Evolutionary conservation across 2,888 invertebrate species (phyloP).

Genomic region (Barypeithes pellucidus): DNA sequence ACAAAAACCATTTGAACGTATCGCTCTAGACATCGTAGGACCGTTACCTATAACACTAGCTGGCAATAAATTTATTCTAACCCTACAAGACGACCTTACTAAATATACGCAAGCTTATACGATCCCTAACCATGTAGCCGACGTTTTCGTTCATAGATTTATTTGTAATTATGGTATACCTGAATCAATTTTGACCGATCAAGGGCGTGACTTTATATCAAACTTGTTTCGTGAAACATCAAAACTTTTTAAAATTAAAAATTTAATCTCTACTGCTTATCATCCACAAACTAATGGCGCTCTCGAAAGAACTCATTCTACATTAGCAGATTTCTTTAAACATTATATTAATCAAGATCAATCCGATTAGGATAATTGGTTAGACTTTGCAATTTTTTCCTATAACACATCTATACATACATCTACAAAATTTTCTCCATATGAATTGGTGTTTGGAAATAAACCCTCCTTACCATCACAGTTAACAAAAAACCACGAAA

Average conservation of each 20-base stretch:
- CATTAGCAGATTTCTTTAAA: conserved; percentile 62
- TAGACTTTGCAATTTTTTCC: conserved; percentile 62
- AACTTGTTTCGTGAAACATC: conserved; percentile 57
- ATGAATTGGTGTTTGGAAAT: conserved; percentile 62
- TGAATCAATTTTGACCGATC: conserved; percentile 52
- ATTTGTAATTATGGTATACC: conserved; percentile 57
- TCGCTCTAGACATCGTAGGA: conserved; percentile 41
- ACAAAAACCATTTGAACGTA: conserved; percentile 56
- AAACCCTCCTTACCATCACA: neutral
- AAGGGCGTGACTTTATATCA: conserved; percentile 55
- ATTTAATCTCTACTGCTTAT: conserved; percentile 60
- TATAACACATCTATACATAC: conserved; percentile 63
- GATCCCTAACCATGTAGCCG: conserved; percentile 62
- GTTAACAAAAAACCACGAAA: conserved; percentile 49
- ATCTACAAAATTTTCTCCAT: conserved; percentile 61
- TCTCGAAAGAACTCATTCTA: conserved; percentile 63
- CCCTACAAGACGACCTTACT: conserved; percentile 63
- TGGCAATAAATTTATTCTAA: conserved; percentile 54
- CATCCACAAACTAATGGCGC: conserved; percentile 62
- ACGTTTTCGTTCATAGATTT: conserved; percentile 58
- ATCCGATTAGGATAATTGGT: conserved; percentile 63
- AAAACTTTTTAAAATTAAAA: conserved; percentile 61
- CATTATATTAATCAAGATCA: conserved; percentile 63
- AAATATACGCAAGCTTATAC: conserved; percentile 63
- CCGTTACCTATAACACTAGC: conserved; percentile 41